A percentile compares a stretch with the other conserved stretches of the same genome.
phyloP scores from a whole-genome alignment of 1,140 invertebrate species.

The Drosophila mauritiana region DNA sequence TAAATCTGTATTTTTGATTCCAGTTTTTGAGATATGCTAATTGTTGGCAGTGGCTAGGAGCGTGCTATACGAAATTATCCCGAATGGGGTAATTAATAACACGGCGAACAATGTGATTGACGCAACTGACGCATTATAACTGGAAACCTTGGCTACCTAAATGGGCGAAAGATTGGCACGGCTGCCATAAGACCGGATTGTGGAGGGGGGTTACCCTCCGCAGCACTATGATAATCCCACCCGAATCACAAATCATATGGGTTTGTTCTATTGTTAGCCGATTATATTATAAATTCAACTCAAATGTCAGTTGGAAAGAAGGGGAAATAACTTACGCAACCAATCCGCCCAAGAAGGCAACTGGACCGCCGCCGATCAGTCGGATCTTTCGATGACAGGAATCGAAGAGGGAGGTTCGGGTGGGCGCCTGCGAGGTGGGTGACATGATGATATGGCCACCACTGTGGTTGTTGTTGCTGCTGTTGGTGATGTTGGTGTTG shows the following conservation, averaged over 20 bases:
- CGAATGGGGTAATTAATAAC: slow-evolving; percentile 30
- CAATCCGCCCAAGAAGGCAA: slow-evolving; percentile 88
- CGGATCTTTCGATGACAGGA: slow-evolving; percentile 90
- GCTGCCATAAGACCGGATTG: slow-evolving; percentile 14
- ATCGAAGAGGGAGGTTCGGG: slow-evolving; percentile 88
- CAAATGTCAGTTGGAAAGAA: slow-evolving; percentile 12
- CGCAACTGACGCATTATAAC: slow-evolving; percentile 8
- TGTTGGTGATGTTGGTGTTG: slow-evolving; percentile 15
- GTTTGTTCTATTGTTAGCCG: slow-evolving; percentile 1
- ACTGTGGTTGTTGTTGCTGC: slow-evolving; percentile 30
- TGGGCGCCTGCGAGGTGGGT: slow-evolving; percentile 84
- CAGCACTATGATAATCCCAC: neutral
- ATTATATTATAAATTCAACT: slow-evolving; percentile 24
- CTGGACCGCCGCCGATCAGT: slow-evolving; percentile 87
- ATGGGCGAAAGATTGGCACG: neutral
- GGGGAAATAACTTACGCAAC: slow-evolving; percentile 87
- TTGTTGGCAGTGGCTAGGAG: neutral
- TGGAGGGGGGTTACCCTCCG: neutral
- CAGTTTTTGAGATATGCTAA: slow-evolving; percentile 22
- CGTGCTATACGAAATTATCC: slow-evolving; percentile 21
- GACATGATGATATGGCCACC: slow-evolving; percentile 67
- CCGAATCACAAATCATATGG: neutral
- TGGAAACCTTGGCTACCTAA: slow-evolving; percentile 1
- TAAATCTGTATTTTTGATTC: neutral
- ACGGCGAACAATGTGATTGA: slow-evolving; percentile 27